A percentile compares a stretch with the other conserved stretches of the same genome.
These are phyloP conservation scores for Atlantisia rogersi DNA, from an alignment of 2,113 vertebrate genomes.

Conservation along the genomic window DNA sequence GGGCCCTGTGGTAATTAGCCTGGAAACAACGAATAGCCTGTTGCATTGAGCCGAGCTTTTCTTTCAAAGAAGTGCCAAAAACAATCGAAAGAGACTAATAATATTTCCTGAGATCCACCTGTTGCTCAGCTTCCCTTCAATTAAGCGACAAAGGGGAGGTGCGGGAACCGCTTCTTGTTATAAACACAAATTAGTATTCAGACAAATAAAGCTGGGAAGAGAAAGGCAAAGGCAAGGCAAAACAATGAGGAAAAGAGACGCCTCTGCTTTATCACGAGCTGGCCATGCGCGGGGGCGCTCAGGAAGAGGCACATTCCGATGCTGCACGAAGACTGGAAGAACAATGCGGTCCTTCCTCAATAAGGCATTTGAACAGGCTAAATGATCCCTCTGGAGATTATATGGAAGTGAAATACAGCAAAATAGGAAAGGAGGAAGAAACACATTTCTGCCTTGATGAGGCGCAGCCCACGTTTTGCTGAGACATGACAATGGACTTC, in stretches of 20 bases:
- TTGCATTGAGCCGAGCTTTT: conserved; percentile 31
- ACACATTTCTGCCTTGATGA: conserved; percentile 61
- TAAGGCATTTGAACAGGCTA: conserved; percentile 52
- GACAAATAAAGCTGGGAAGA: conserved; percentile 32
- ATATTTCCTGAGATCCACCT: conserved; percentile 66
- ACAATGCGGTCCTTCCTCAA: conserved; percentile 62
- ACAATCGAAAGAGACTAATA: conserved; percentile 42
- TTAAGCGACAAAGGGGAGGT: conserved; percentile 51
- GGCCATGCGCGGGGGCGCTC: neutral
- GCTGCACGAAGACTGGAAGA: neutral
- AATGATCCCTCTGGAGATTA: conserved; percentile 67
- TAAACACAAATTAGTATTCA: conserved; percentile 43
- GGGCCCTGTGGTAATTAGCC: conserved; percentile 25
- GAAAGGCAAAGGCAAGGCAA: neutral
- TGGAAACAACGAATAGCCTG: neutral
- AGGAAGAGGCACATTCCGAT: conserved; percentile 57
- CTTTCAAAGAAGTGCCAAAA: conserved; percentile 57
- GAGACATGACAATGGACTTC: neutral
- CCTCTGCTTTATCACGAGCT: conserved; percentile 30
- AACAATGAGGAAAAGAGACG: conserved; percentile 39
- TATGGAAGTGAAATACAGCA: conserved; percentile 65
- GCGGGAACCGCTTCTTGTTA: conserved; percentile 23
- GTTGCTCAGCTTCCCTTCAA: conserved; percentile 63
- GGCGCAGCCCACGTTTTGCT: neutral
- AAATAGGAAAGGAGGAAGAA: conserved; percentile 67